Conservation (phyloP, 2,888 invertebrate species). For the Dolomedes plantarius region DNA sequence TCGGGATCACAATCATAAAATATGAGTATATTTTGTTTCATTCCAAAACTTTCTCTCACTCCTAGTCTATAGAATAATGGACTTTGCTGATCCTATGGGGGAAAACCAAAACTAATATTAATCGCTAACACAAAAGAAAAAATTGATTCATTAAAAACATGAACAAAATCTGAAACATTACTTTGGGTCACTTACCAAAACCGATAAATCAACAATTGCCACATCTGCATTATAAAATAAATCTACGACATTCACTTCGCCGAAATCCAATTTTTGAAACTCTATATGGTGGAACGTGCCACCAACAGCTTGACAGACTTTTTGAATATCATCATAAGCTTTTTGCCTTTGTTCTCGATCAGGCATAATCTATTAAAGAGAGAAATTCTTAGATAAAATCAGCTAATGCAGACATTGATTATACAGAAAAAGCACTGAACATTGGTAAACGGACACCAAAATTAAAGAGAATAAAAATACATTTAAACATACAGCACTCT, state of each 20-base stretch:
- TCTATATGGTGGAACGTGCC: constrained; percentile 89
- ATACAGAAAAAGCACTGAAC: too few species aligned
- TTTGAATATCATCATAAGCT: constrained; percentile 89
- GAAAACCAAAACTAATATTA: not conserved
- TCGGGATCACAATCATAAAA: constrained; percentile 93
- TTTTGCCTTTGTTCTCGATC: constrained; percentile 82
- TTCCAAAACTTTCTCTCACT: constrained; percentile 96
- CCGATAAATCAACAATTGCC: constrained; percentile 94
- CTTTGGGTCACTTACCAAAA: constrained; percentile 77
- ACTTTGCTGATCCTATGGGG: constrained; percentile 88
- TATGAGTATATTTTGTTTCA: constrained; percentile 94
- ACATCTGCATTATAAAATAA: constrained; percentile 99
- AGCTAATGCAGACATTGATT: too few species aligned
- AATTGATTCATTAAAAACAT: not conserved
- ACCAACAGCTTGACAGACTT: constrained; percentile 86
- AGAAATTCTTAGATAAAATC: not conserved
- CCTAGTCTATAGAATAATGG: constrained; percentile 97
- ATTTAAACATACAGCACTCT: too few species aligned
- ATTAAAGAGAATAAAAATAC: not conserved
- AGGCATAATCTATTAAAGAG: not conserved
- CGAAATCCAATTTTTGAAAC: constrained; percentile 85
- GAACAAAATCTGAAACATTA: not conserved
- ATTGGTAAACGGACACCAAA: too few species aligned
- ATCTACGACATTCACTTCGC: constrained; percentile 95
- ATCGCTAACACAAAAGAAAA: not conserved